Base-by-base conservation (phyloP, 53 echinoderm and acorn worm species). In the Patiria pectinifera region DNA sequence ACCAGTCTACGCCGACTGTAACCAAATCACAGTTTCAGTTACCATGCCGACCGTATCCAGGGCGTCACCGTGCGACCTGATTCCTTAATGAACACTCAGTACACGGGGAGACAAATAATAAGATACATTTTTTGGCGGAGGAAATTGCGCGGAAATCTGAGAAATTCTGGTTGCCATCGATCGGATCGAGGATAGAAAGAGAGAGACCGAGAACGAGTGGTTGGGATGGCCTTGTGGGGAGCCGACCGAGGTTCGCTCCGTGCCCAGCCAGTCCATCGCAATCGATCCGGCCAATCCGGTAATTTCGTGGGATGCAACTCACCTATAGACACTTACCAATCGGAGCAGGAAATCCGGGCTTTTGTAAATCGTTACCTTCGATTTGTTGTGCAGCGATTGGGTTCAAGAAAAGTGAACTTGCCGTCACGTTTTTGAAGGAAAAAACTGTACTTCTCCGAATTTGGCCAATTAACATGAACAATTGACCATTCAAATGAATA, bases 91-190 rank as follows among this genome's bases (percentile, higher is more conserved):
- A 85, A 45, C 85, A 45, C 69, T 71, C 62, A 85, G 16, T 12
- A 11, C 71, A 19, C 16, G 45, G 26, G 4, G 45, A 53, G 45
- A 11, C 48, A 85, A 23, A 47, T 71, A 69, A 85, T 16, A 47
- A 47, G 69, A 85, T 85, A n/a, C 69, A 45, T 46, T 85, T 69
- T 69, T 47, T 44, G 71, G 71, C 9, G 71, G 19, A 71, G 69
- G 48, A 47, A 74, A 71, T 86, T 25, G 75, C 74, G 47, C 48
- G 74, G 86, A 86, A 86, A 86, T 86, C 86, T 71, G 49, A 86
- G 86, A 86, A 86, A 86, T 86, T 86, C 86, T 46, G 86, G 86
- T 86, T 53, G 48, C 24, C 49, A 72, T 86, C 86, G 86, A 86
- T 86, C 86, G 4, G 23, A 18, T 66, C 66, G 45, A 5, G 53